Percentiles rank a stretch among this genome's conserved stretches.
Conservation (phyloP, 2,888 invertebrate genomes). For the Xestia ashworthii region DNA sequence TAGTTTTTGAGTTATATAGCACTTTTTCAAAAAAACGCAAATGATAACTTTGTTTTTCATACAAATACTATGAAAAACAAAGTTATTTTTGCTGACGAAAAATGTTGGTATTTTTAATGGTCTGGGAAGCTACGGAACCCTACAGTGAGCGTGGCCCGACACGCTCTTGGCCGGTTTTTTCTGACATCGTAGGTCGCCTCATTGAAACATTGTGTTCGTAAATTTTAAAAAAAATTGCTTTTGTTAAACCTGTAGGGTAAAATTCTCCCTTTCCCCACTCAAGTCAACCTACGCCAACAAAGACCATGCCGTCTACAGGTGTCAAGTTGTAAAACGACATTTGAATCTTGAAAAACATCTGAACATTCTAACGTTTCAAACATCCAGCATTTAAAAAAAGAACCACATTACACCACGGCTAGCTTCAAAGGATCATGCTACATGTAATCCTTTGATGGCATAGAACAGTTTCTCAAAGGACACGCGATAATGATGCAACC, state of each 20-base stretch:
- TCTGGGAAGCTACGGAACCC: too few species aligned
- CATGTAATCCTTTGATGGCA: conserved; percentile 26
- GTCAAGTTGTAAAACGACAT: background rate
- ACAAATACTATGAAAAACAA: too few species aligned
- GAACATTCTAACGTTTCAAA: background rate
- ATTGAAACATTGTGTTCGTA: background rate
- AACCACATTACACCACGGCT: background rate
- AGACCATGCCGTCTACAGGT: background rate
- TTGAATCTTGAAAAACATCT: background rate
- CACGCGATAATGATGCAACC: conserved; percentile 45
- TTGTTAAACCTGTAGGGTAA: background rate
- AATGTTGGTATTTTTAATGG: too few species aligned
- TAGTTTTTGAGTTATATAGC: too few species aligned
- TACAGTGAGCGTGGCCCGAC: too few species aligned
- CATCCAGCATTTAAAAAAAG: background rate
- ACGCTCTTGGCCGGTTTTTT: too few species aligned
- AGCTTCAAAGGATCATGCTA: conserved; percentile 37
- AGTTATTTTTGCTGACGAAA: too few species aligned
- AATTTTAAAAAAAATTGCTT: background rate
- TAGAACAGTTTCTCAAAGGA: conserved; percentile 28
- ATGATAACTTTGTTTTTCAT: too few species aligned
- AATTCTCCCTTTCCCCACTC: background rate
- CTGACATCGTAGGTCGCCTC: background rate
- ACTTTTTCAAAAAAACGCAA: too few species aligned
- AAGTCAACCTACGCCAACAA: background rate